These are phyloP conservation scores for Caenorhabditis virilis DNA, from an alignment of 2,888 invertebrate genomes.

Conservation along the genomic window DNA sequence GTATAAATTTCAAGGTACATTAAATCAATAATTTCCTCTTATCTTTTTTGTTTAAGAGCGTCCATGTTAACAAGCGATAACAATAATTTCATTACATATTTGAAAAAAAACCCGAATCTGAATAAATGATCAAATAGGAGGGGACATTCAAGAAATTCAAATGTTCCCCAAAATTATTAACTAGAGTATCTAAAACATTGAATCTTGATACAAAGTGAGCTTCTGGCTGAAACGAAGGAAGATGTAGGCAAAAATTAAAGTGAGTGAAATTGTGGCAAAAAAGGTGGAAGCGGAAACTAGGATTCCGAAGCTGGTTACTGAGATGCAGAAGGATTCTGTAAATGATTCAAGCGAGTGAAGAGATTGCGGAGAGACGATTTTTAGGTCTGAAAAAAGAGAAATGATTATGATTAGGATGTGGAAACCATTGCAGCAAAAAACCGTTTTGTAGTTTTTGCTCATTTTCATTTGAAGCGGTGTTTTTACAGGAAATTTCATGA, in stretches of 20 bases:
- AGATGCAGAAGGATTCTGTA: conserved; percentile 47
- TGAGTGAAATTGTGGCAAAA: conserved; percentile 53
- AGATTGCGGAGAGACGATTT: not conserved
- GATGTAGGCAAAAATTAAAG: conserved; percentile 38
- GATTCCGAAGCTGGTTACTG: conserved; percentile 57
- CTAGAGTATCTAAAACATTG: not conserved
- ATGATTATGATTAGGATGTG: not conserved
- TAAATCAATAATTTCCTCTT: too few species aligned
- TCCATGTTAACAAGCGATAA: too few species aligned
- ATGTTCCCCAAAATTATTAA: too few species aligned
- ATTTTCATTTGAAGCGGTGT: not conserved
- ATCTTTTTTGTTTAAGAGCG: too few species aligned
- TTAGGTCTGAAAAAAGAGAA: not conserved
- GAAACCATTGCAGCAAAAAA: not conserved
- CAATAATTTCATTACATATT: too few species aligned
- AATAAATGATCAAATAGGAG: too few species aligned
- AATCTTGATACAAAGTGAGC: conserved; percentile 11
- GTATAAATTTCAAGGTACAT: too few species aligned
- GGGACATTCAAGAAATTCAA: too few species aligned
- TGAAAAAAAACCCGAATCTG: too few species aligned
- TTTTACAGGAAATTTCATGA: too few species aligned
- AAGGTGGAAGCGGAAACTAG: conserved; percentile 61
- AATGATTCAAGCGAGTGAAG: not conserved
- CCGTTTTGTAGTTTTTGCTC: not conserved
- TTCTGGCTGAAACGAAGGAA: conserved; percentile 37